Evolutionary conservation across 2,888 invertebrate genomes (phyloP), one percentile per base, ranked within the genome.

Genomic region (Bugulina stolonifera): DNA sequence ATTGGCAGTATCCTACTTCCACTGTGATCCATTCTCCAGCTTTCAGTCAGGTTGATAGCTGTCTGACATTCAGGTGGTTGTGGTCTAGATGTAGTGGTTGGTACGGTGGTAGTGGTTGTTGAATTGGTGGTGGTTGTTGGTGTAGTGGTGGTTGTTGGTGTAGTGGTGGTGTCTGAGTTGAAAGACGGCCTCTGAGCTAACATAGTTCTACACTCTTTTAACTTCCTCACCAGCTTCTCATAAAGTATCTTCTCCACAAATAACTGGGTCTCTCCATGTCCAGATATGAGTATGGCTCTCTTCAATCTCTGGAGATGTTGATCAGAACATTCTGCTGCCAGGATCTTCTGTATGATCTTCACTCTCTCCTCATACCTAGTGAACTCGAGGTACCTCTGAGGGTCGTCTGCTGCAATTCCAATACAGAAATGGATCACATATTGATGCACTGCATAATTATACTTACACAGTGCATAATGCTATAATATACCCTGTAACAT

Each of bases 41-140:
- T 18, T 32, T 64, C 64, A 25, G 64, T 64, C 10, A 64, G 64
- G 32, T 64, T 64, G 5, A n/a, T 29, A 2, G 64, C 64, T 25
- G 64, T 29, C 22, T 25, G 32, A 32, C 64, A 64, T 64, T 64
- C 64, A 5, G 10, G 32, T 29, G 64, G 64, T 14, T 14, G 5
- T 57, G 57, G 43, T 43, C 18, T 43, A 43, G 10, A 10, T 43
- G 43, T 43, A 10, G 43, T 43, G 18, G 43, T 43, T 10, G 10
- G 5, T 43, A 10, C 43, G 18, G 18, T 18, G 5, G 43, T 43
- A 43, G 18, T 18, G 5, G 43, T 43, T 43, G 43, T 10, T 43
- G 43, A 10, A 10, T 5, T 10, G 5, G 43, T 43, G 5, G 43
- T 10, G 5, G 43, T 43, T 10, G 18, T 18, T 43, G 43, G 5